Conservation (phyloP, 2,888 invertebrate species). For the Drosophila sordidapex region DNA sequence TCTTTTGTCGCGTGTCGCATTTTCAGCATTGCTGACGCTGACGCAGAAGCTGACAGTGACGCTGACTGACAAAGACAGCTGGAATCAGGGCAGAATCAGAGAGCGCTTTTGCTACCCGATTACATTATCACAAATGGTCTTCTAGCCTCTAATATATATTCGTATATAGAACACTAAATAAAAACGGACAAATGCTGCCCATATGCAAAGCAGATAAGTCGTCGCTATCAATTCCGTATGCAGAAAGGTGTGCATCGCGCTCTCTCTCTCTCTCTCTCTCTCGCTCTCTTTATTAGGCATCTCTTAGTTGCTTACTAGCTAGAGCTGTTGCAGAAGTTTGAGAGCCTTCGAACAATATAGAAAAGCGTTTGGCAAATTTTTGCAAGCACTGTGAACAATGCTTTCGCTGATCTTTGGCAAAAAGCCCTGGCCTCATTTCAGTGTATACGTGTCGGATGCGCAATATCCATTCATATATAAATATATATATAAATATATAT, state of each 20-base stretch:
- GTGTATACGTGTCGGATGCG: slow-evolving; percentile 40
- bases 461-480: slow-evolving; percentile 14
- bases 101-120: slow-evolving; percentile 31
- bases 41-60: background rate
- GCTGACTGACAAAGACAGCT: background rate
- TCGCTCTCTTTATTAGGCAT: background rate
- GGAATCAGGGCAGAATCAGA: slow-evolving; percentile 18
- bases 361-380: background rate
- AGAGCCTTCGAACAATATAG: background rate
- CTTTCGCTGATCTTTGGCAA: slow-evolving; percentile 43
- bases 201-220: slow-evolving; percentile 48
- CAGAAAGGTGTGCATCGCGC: slow-evolving; percentile 19
- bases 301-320: slow-evolving; percentile 2
- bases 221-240: slow-evolving; percentile 36
- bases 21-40: slow-evolving; percentile 24
- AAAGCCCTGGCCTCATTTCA: slow-evolving; percentile 42
- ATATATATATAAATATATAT: background rate
- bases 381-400: slow-evolving; percentile 8
- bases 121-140: slow-evolving; percentile 45
- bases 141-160: background rate
- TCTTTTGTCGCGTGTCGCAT: slow-evolving; percentile 50
- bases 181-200: slow-evolving; percentile 2
- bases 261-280: slow-evolving; percentile 7
- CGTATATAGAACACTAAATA: background rate
- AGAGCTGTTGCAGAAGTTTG: background rate